Evolutionary conservation across 2,797 vertebrate genomes (phyloP).

Genomic region (Anniella stebbinsi): DNA sequence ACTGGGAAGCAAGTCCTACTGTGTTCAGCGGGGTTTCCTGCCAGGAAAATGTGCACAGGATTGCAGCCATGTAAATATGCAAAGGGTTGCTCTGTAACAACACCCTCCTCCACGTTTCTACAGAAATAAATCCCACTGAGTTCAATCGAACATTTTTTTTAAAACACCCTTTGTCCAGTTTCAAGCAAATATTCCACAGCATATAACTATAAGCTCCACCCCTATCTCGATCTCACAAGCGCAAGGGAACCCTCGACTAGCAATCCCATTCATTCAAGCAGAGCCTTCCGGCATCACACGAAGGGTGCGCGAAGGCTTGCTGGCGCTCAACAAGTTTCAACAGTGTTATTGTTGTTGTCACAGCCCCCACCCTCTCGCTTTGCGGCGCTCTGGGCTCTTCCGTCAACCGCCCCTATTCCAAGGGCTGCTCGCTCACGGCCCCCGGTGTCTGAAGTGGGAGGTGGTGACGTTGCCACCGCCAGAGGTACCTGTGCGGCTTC

Average conservation of each 20-base stretch:
- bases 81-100: too few relatives aligned
- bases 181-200: neutral
- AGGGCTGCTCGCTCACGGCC: neutral
- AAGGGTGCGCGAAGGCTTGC: neutral
- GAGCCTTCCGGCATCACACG: neutral
- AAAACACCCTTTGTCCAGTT: too few relatives aligned
- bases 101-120: neutral
- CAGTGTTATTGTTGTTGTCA: too few relatives aligned
- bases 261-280: neutral
- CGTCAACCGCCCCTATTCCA: neutral
- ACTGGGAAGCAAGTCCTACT: neutral
- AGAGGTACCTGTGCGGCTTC: neutral
- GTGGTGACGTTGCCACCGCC: neutral
- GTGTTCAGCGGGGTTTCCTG: neutral
- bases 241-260: neutral
- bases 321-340: neutral
- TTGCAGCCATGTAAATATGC: neutral
- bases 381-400: neutral
- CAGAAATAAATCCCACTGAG: neutral
- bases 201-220: neutral
- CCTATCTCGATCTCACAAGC: too few relatives aligned
- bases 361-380: neutral
- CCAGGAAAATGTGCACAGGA: neutral
- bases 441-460: neutral
- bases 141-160: too few relatives aligned